A percentile compares a stretch with the other conserved stretches of the same genome.
Evolutionary conservation across 2,888 invertebrate species (phyloP).

Genomic region (Drosophila differens): DNA sequence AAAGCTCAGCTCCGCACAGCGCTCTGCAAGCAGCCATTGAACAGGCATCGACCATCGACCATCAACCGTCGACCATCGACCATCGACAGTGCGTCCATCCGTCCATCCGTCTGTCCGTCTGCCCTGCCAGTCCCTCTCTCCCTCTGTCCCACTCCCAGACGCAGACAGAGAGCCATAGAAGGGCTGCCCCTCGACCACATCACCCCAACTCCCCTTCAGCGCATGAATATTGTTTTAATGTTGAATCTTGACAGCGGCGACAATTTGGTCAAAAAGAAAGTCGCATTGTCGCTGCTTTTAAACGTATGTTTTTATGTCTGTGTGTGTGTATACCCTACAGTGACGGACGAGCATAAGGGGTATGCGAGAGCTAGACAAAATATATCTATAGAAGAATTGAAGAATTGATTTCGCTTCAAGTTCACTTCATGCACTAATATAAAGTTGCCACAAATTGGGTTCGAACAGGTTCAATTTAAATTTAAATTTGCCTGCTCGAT

Average conservation of each 20-base stretch:
- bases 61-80: slow-evolving; percentile 28
- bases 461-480: background rate
- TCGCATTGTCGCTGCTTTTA: slow-evolving; percentile 49
- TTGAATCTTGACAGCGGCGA: slow-evolving; percentile 61
- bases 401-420: background rate
- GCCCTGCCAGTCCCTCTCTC: background rate
- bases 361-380: background rate
- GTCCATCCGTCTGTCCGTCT: background rate
- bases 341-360: background rate
- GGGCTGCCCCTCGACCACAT: slow-evolving; percentile 32
- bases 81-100: slow-evolving; percentile 12
- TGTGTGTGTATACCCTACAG: background rate
- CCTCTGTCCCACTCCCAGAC: slow-evolving; percentile 1
- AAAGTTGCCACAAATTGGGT: background rate
- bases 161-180: slow-evolving; percentile 42
- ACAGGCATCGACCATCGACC: slow-evolving; percentile 52
- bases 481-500: background rate
- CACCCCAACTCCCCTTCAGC: background rate
- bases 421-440: background rate
- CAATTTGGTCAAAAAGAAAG: slow-evolving; percentile 77
- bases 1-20: slow-evolving; percentile 49
- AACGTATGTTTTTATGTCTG: background rate
- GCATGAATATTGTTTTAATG: slow-evolving; percentile 50
- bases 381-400: background rate
- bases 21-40: slow-evolving; percentile 46